phyloP scores from a whole-genome alignment of 2,797 vertebrate species.

The Leptoclinus maculatus region DNA sequence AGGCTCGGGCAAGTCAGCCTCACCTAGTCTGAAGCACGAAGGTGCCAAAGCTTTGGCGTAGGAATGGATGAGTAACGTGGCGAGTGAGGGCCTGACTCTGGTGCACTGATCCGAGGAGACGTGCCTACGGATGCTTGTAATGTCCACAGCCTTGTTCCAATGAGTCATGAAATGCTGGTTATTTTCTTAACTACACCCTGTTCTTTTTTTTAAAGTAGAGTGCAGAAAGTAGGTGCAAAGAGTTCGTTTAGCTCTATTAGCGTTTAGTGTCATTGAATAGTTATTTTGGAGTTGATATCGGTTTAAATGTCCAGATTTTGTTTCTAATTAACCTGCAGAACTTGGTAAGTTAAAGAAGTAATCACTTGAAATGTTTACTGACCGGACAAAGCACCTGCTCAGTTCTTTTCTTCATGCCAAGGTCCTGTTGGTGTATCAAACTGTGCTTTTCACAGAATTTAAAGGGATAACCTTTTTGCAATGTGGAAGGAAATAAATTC shows the following conservation, averaged over 20 bases:
- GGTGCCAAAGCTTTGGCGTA: slow-evolving; percentile 10
- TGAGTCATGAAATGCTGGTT: slow-evolving; percentile 59
- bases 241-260: background rate
- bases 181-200: slow-evolving; percentile 47
- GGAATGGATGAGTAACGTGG: slow-evolving; percentile 58
- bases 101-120: slow-evolving; percentile 19
- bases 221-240: background rate
- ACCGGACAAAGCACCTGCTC: background rate
- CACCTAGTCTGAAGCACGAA: background rate
- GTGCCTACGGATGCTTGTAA: slow-evolving; percentile 37
- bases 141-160: slow-evolving; percentile 16
- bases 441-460: slow-evolving; percentile 27
- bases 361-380: too few species aligned
- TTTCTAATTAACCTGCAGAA: background rate
- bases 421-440: background rate
- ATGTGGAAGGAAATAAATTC: slow-evolving; percentile 39
- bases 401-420: background rate
- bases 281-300: too few species aligned
- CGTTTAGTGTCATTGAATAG: background rate
- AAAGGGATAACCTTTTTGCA: slow-evolving; percentile 34
- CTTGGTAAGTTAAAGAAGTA: background rate
- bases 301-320: background rate
- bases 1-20: slow-evolving; percentile 31
- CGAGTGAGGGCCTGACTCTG: background rate
- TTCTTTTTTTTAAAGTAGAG: background rate